phyloP scores from a whole-genome alignment of 1,140 invertebrate species.

The Drosophila quadrilineata region DNA sequence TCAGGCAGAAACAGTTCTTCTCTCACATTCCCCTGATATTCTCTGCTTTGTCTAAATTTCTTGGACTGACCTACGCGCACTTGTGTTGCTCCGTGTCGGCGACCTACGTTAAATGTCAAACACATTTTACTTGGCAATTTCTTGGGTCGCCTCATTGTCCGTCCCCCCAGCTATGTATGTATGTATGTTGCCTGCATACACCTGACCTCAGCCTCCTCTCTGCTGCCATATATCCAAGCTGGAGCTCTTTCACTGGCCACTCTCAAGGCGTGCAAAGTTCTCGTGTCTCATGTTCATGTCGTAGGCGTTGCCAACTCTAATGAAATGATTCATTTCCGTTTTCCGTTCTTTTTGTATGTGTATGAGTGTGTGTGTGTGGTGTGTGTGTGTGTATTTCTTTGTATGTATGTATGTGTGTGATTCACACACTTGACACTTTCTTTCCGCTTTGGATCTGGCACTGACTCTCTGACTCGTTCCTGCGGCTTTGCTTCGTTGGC shows the following conservation, averaged over 20 bases:
- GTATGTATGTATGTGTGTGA: conserved; percentile 15
- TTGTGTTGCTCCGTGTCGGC: conserved; percentile 21
- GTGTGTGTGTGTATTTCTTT: background rate
- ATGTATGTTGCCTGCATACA: background rate
- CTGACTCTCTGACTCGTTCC: conserved; percentile 29
- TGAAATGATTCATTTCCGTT: conserved; percentile 79
- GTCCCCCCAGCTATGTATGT: background rate
- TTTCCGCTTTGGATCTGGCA: conserved; percentile 55
- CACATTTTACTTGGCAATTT: conserved; percentile 73
- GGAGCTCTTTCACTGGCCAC: background rate
- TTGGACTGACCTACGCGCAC: too few species aligned
- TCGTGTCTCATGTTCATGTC: conserved; percentile 60
- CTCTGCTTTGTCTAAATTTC: too few species aligned
- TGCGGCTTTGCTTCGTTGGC: conserved; percentile 63
- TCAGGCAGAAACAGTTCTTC: too few species aligned
- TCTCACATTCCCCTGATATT: too few species aligned
- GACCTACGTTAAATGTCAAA: conserved; percentile 77
- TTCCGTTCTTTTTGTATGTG: conserved; percentile 48
- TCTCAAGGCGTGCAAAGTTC: conserved; percentile 43
- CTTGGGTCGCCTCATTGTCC: conserved; percentile 58
- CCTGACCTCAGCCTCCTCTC: background rate
- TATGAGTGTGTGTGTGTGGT: conserved; percentile 14
- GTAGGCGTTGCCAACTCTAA: conserved; percentile 78
- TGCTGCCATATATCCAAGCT: background rate
- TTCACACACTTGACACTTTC: conserved; percentile 69